Percentiles rank a stretch among this genome's conserved stretches.
Conservation (phyloP, 2,797 vertebrate species). For the Anabas testudineus region DNA sequence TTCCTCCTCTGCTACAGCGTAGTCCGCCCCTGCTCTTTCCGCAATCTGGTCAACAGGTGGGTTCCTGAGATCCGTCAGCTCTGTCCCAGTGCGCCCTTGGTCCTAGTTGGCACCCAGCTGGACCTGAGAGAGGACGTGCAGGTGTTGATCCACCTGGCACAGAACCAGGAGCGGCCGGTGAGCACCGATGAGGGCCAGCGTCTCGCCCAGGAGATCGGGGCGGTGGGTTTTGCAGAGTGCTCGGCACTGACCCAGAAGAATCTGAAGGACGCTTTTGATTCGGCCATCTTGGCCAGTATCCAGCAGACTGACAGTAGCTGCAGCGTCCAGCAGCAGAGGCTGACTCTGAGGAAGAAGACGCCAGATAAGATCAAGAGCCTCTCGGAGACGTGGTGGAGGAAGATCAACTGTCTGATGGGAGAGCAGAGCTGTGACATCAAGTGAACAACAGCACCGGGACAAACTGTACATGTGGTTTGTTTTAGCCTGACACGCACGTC, state of each 20-base stretch:
- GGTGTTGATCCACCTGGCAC: constrained; percentile 90
- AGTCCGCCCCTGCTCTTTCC: constrained; percentile 90
- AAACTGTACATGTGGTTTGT: neutral
- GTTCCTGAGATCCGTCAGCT: constrained; percentile 88
- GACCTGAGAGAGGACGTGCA: constrained; percentile 92
- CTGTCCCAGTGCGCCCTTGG: constrained; percentile 86
- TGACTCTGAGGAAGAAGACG: constrained; percentile 73
- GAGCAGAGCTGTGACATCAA: constrained; percentile 68
- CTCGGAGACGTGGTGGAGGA: constrained; percentile 81
- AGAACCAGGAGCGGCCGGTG: constrained; percentile 88
- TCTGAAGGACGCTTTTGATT: constrained; percentile 82
- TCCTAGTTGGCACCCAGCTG: constrained; percentile 92
- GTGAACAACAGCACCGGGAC: constrained; percentile 37
- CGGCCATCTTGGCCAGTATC: constrained; percentile 78
- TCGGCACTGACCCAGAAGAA: constrained; percentile 84
- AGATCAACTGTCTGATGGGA: constrained; percentile 80
- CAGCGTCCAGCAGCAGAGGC: constrained; percentile 50
- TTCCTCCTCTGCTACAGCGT: constrained; percentile 95
- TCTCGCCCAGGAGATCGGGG: constrained; percentile 88
- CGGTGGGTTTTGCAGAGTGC: constrained; percentile 75
- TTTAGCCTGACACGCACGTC: too few species aligned
- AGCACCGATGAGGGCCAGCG: constrained; percentile 84
- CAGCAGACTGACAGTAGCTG: constrained; percentile 36
- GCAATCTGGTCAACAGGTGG: constrained; percentile 87
- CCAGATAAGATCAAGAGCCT: constrained; percentile 78